These are phyloP conservation scores for Arctocebus calabarensis DNA, from an alignment of 2,797 vertebrate species.

Conservation along the genomic window DNA sequence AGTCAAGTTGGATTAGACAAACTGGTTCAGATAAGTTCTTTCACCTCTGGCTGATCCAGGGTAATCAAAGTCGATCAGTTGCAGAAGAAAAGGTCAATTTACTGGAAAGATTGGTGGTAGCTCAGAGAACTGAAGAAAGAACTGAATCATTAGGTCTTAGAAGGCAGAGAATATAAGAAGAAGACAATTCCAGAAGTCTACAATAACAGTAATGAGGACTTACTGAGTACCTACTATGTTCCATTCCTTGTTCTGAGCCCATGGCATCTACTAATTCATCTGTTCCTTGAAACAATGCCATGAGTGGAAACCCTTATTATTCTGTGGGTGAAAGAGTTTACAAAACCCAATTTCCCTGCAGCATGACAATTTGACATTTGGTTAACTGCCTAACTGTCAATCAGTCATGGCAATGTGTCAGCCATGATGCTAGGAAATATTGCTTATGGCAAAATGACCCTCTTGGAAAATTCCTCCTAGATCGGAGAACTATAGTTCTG, in stretches of 20 bases:
- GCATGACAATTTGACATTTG: neutral
- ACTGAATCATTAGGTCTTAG: neutral
- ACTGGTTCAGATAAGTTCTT: neutral
- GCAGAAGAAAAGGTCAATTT: neutral
- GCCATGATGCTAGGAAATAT: neutral
- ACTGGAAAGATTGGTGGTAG: conserved; percentile 30
- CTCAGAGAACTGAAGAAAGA: conserved; percentile 42
- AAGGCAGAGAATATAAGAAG: neutral
- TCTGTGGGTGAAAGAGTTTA: neutral
- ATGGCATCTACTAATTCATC: neutral
- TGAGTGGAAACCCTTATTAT: neutral
- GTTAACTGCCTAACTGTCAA: conserved; percentile 23
- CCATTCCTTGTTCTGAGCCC: neutral
- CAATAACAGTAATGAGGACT: neutral
- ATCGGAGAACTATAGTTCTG: neutral
- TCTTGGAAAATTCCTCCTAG: neutral
- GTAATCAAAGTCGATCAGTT: neutral
- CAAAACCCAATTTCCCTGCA: neutral
- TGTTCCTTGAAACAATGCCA: neutral
- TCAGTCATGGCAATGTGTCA: neutral
- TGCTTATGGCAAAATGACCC: neutral
- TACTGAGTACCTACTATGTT: neutral
- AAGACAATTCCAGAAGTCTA: neutral
- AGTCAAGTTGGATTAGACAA: neutral
- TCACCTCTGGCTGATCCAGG: neutral